Evolutionary conservation across 2,113 vertebrate genomes (phyloP).

Genomic region (Notechis scutatus): DNA sequence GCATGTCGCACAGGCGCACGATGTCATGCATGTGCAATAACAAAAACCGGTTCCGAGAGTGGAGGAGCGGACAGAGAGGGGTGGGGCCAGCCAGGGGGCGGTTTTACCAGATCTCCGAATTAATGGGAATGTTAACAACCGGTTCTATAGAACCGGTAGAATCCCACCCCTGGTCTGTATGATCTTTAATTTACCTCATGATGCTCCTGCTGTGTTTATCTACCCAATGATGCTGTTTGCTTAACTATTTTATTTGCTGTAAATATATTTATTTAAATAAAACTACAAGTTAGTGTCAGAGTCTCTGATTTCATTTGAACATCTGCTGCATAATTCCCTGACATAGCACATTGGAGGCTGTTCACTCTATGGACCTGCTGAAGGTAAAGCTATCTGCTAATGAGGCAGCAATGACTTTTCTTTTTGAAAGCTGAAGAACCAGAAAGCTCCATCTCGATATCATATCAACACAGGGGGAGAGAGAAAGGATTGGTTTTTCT

Average conservation of each 20-base stretch:
- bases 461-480: background rate
- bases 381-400: background rate
- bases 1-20: too few relatives aligned
- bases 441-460: background rate
- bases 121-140: too few relatives aligned
- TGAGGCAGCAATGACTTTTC: background rate
- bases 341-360: background rate
- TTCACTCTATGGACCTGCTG: background rate
- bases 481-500: background rate
- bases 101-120: too few relatives aligned
- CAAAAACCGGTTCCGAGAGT: too few relatives aligned
- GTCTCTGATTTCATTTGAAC: background rate
- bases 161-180: background rate
- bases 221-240: background rate
- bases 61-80: too few relatives aligned
- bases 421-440: background rate
- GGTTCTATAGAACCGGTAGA: too few relatives aligned
- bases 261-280: background rate
- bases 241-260: background rate
- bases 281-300: background rate
- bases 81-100: too few relatives aligned
- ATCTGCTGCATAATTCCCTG: background rate
- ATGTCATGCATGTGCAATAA: too few relatives aligned
- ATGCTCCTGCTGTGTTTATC: background rate
- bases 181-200: background rate